Evolutionary conservation across 2,113 vertebrate species (phyloP), one percentile per base, ranked within the genome.

Genomic region (Channa argus): DNA sequence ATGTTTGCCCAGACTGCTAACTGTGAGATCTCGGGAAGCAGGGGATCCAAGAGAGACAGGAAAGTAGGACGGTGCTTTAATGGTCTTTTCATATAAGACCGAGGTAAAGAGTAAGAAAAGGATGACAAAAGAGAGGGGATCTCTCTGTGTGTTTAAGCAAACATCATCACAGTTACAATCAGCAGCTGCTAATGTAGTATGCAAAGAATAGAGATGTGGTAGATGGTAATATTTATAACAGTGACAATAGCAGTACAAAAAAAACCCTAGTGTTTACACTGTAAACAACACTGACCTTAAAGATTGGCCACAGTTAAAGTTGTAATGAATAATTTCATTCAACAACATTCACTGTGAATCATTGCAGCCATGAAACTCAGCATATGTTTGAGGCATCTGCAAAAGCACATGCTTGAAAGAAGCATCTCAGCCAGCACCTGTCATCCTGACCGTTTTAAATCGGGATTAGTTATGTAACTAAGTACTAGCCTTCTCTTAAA

Each of bases 381-480:
- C 56, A 5, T 43, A 10, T 34, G 71, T 75, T 34, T 34, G 36
- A 45, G 34, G 6, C 37, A 46, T 8, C 11, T 43, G n/a, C 2
- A 43, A 49, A 24, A 74, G 44, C 70, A 60, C 46, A 53, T 53
- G 65, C 61, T 54, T 52, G 15, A 53, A 47, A 75, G 71, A 77
- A 53, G 47, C 53, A 15, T 64, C 72, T 60, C 36, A 34, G 46
- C 1, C 58, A 55, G 62, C 46, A 34, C 11, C 77, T 44, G 67
- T 66, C 76, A 45, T 56, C 72, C 76, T 65, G 59, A 72, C 67
- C 14, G 11, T 54, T 77, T 85, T 68, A 88, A 81, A 83, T 61
- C 86, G 66, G 86, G 91, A 92, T 93, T 92, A 86, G 80, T 87
- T 91, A 74, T 71, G 59, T 85, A 88, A 92, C 70, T 54, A 24